phyloP scores from a whole-genome alignment of 2,888 invertebrate species.

The Axea sp. region DNA sequence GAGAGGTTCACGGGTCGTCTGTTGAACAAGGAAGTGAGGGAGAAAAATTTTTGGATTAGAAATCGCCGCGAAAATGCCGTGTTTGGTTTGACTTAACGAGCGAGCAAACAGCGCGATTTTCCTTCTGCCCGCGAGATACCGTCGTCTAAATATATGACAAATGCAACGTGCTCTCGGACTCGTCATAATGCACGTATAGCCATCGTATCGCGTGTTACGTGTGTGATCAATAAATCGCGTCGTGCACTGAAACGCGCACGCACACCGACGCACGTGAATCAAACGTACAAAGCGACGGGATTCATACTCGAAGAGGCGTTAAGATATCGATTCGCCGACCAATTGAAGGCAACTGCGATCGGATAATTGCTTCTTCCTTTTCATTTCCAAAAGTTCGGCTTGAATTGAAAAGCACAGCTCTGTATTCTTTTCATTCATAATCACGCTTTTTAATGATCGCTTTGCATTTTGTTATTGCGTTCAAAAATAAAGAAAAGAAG shows the following conservation, averaged over 20 bases:
- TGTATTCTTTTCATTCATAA: too few species aligned
- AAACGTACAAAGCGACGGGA: slow-evolving; percentile 28
- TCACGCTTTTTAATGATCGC: too few species aligned
- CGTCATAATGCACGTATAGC: slow-evolving; percentile 56
- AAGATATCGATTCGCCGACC: slow-evolving; percentile 53
- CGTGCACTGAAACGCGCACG: slow-evolving; percentile 68
- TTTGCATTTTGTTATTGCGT: too few species aligned
- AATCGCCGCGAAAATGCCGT: slow-evolving; percentile 35
- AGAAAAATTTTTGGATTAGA: slow-evolving; percentile 28
- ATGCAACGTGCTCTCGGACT: slow-evolving; percentile 52
- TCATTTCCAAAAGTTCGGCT: too few species aligned
- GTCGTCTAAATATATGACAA: slow-evolving; percentile 24
- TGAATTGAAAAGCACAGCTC: too few species aligned
- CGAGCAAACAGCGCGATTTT: slow-evolving; percentile 50
- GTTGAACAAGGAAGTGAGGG: too few species aligned
- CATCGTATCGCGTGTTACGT: slow-evolving; percentile 71
- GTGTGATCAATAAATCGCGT: slow-evolving; percentile 78
- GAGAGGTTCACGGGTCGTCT: too few species aligned
- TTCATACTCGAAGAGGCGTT: slow-evolving; percentile 43
- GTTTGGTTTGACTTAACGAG: slow-evolving; percentile 36
- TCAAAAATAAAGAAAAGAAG: too few species aligned
- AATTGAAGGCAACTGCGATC: slow-evolving; percentile 33
- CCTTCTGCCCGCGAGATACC: slow-evolving; percentile 39
- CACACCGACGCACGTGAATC: slow-evolving; percentile 63
- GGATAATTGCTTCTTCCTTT: slow-evolving; percentile 18